Conservation (phyloP, 1,140 invertebrate species). For the Chionoecetes opilio region DNA sequence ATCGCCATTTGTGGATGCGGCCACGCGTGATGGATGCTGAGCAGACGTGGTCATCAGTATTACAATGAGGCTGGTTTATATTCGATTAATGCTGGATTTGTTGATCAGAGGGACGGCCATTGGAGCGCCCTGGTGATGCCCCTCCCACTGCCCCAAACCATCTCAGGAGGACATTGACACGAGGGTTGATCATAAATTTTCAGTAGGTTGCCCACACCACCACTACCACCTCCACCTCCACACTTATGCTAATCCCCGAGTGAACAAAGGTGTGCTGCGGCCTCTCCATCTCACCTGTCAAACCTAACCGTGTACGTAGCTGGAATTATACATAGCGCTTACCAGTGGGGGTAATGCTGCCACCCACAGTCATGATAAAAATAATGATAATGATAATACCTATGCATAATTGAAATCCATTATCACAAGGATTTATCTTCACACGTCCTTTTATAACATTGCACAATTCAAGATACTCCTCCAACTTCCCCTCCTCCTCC, state of each 20-base stretch:
- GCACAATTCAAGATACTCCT: no score
- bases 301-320: not conserved
- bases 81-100: conserved; percentile 19
- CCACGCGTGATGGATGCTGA: conserved; percentile 12
- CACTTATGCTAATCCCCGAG: conserved; percentile 3
- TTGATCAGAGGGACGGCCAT: not conserved
- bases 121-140: not conserved
- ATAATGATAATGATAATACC: not conserved
- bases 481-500: not conserved
- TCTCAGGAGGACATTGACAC: not conserved
- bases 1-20: not conserved
- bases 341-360: not conserved
- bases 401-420: not conserved
- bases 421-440: not conserved
- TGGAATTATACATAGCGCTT: conserved; percentile 19
- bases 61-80: not conserved
- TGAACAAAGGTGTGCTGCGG: not conserved
- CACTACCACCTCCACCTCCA: not conserved
- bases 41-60: not conserved
- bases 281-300: not conserved
- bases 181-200: not conserved
- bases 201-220: not conserved
- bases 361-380: not conserved
- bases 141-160: not conserved
- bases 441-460: not conserved